Evolutionary conservation across 2,797 vertebrate species (phyloP), one percentile per base, ranked within the genome.

Genomic region (Sebastes vulpes): DNA sequence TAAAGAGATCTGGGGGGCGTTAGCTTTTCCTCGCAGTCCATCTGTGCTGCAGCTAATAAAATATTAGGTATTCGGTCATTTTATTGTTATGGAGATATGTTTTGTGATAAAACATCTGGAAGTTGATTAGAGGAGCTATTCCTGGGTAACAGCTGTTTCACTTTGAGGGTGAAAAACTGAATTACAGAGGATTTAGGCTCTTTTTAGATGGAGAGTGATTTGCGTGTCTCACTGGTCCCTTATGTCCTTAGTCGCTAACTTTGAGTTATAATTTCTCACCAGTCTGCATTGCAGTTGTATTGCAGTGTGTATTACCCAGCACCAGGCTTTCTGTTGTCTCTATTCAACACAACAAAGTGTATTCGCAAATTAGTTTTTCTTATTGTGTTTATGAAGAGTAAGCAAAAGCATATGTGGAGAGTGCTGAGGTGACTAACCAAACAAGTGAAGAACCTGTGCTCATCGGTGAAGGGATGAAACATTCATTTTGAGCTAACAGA

Each of bases 71-170:
- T 20, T 50, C 14, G n/a, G 82, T 79, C 4, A 54, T 82, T 89
- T 90, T 84, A 90, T 81, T 89, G 75, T 83, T 67, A 59, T 63
- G 74, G 79, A 61, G 84, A 82, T 65, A 69, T 65, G 8, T 72
- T 85, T 84, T 58, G 48, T 69, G 67, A 66, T 82, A 66, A 91
- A 92, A 90, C 90, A 87, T 89, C 82, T 85, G 87, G 79, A 76
- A 77, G 71, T 38, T 92, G 75, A 93, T 93, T 87, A 90, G 64
- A 90, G 77, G 82, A 92, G 72, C 59, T 56, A 46, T 82, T 90
- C 57, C 38, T 53, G 29, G 54, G 66, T 53, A 91, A 91, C 90
- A 92, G 83, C 91, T 93, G 93, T 83, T 88, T 88, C 35, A 81
- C 75, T 72, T 74, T 76, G 38, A 46, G 42, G 21, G 74, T 79